Conservation (phyloP, 2,888 invertebrate genomes). For the Erpobdella octoculata region DNA sequence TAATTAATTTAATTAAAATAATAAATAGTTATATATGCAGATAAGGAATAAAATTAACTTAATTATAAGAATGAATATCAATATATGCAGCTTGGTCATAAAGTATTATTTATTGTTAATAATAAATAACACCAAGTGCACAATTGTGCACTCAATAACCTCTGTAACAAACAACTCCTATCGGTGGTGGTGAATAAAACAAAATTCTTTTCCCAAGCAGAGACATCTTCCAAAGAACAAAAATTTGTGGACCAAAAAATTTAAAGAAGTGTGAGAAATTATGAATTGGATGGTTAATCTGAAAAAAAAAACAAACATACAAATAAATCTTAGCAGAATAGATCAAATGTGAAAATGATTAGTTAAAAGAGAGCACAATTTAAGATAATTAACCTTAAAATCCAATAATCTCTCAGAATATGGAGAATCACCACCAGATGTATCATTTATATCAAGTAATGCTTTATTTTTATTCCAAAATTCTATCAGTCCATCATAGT, state of each 20-base stretch:
- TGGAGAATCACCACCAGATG: no score
- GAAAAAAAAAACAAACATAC: no score
- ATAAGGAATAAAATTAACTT: no score
- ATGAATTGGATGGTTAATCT: conserved; percentile 1
- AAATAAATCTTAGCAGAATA: no score
- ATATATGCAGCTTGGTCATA: background rate
- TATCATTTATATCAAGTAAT: background rate
- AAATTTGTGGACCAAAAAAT: conserved; percentile 39
- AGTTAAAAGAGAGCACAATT: no score
- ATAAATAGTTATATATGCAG: background rate
- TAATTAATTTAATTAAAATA: background rate
- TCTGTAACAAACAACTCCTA: conserved; percentile 52
- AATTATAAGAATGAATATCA: background rate
- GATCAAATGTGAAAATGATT: no score
- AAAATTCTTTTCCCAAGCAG: conserved; percentile 51
- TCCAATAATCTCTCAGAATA: no score
- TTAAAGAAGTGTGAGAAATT: background rate
- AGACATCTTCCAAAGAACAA: conserved; percentile 52
- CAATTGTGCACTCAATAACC: conserved; percentile 40
- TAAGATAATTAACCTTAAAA: no score
- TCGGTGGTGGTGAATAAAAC: conserved; percentile 53
- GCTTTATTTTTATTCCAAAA: background rate
- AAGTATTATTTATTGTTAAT: background rate
- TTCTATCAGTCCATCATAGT: background rate
- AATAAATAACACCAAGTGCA: background rate